These are phyloP conservation scores for Hydra vulgaris DNA, from an alignment of 30 jellyfish, hydroid and myxozoan genomes.

Conservation along the genomic window DNA sequence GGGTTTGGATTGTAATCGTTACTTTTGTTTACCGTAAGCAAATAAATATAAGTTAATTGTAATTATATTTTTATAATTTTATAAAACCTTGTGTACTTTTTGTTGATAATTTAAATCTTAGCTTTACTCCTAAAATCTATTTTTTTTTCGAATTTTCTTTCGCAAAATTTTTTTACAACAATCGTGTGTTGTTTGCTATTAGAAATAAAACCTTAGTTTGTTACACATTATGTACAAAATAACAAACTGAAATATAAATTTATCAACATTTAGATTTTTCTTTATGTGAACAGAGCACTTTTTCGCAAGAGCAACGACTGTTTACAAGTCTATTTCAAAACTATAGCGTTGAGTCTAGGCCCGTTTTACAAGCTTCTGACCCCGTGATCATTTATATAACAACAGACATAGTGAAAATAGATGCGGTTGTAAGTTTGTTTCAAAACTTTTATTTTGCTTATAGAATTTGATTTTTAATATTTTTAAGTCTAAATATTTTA, in stretches of 20 bases:
- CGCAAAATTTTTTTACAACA: too few relatives aligned
- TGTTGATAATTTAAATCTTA: too few relatives aligned
- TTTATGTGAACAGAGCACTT: constrained; percentile 13
- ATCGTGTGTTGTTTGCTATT: too few relatives aligned
- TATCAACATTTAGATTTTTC: not conserved
- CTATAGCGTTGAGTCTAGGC: constrained; percentile 27
- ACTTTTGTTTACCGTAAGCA: too few relatives aligned
- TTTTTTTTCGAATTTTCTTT: too few relatives aligned
- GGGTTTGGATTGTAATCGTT: not conserved
- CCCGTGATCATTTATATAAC: constrained; percentile 37
- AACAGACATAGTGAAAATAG: constrained; percentile 36
- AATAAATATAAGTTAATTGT: too few relatives aligned
- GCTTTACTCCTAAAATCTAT: too few relatives aligned
- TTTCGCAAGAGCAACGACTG: constrained; percentile 9
- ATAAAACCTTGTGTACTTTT: too few relatives aligned
- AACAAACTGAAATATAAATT: too few relatives aligned
- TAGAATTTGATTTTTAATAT: not conserved
- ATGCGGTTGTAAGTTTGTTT: constrained; percentile 33
- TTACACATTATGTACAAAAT: not conserved
- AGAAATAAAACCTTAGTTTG: not conserved
- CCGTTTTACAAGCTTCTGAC: not conserved
- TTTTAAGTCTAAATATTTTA: not conserved
- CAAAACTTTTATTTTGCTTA: not conserved
- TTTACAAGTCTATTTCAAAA: not conserved
- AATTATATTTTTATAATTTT: too few relatives aligned